A percentile compares a stretch with the other conserved stretches of the same genome.
These are phyloP conservation scores for Sarcophaga caerulescens DNA, from an alignment of 2,888 invertebrate species.

Conservation along the genomic window DNA sequence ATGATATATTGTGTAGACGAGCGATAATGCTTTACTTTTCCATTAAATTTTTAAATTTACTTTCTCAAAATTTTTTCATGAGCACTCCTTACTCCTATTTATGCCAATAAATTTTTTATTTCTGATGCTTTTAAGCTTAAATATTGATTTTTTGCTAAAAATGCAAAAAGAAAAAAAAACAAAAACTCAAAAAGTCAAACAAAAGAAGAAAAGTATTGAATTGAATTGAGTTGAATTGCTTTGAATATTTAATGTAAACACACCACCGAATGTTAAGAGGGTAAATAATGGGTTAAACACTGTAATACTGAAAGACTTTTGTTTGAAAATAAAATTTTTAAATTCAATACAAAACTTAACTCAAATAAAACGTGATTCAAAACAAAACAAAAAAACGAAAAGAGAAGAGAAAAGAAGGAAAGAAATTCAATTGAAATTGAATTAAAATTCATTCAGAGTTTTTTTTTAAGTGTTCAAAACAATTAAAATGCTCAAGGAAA, in stretches of 20 bases:
- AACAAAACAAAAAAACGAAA: too few species aligned
- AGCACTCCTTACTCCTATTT: too few species aligned
- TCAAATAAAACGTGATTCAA: background rate
- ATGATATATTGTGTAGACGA: too few species aligned
- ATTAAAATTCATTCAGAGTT: background rate
- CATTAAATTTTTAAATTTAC: too few species aligned
- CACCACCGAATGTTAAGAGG: slow-evolving; percentile 68
- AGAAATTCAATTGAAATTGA: slow-evolving; percentile 64
- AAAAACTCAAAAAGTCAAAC: background rate
- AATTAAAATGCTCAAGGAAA: too few species aligned
- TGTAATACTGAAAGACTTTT: slow-evolving; percentile 48
- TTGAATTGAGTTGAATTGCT: slow-evolving; percentile 49
- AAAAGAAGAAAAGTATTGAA: background rate
- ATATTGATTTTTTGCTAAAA: background rate
- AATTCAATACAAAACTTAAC: slow-evolving; percentile 42
- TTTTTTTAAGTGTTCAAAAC: background rate
- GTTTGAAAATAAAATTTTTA: slow-evolving; percentile 54
- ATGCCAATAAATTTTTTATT: too few species aligned
- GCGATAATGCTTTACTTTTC: too few species aligned
- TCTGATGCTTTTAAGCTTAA: background rate
- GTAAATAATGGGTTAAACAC: slow-evolving; percentile 71
- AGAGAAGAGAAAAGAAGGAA: slow-evolving; percentile 14
- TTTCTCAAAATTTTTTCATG: too few species aligned
- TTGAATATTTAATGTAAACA: slow-evolving; percentile 69
- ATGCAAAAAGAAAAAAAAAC: background rate